These are phyloP conservation scores for Antheraea assamensis DNA, from an alignment of 2,888 invertebrate species.

Conservation along the genomic window DNA sequence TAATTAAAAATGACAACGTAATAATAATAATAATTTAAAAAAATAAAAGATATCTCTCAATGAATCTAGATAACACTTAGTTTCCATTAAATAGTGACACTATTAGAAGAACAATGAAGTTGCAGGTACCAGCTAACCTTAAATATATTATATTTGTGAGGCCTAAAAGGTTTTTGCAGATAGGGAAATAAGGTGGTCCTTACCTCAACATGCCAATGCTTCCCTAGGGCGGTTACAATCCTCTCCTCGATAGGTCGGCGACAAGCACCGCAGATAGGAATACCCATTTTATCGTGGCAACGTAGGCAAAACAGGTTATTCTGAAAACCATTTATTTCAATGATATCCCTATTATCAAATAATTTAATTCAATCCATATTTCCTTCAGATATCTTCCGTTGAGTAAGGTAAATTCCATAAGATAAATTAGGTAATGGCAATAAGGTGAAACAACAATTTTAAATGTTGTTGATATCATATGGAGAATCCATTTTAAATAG, in stretches of 20 bases:
- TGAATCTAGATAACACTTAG: no score
- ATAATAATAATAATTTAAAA: no score
- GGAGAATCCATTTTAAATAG: background rate
- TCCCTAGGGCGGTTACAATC: conserved; percentile 98
- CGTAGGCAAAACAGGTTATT: conserved; percentile 98
- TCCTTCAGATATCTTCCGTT: background rate
- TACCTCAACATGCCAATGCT: conserved; percentile 99
- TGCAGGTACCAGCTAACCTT: no score
- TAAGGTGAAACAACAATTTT: no score
- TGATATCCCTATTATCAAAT: background rate
- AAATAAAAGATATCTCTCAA: no score
- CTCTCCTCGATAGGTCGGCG: conserved; percentile 99
- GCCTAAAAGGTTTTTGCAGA: background rate
- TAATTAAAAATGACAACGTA: no score
- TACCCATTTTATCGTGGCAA: conserved; percentile 99
- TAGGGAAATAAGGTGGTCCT: background rate
- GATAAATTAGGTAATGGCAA: no score
- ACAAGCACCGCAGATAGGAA: conserved; percentile 99
- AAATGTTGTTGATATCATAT: background rate
- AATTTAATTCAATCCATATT: background rate
- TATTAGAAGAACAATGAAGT: no score
- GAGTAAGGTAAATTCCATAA: no score
- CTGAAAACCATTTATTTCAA: conserved; percentile 63
- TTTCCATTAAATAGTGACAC: no score
- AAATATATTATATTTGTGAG: no score